Evolutionary conservation across 92 coral and sea anemone genomes (phyloP).

Genomic region (Zoanthus sociatus): DNA sequence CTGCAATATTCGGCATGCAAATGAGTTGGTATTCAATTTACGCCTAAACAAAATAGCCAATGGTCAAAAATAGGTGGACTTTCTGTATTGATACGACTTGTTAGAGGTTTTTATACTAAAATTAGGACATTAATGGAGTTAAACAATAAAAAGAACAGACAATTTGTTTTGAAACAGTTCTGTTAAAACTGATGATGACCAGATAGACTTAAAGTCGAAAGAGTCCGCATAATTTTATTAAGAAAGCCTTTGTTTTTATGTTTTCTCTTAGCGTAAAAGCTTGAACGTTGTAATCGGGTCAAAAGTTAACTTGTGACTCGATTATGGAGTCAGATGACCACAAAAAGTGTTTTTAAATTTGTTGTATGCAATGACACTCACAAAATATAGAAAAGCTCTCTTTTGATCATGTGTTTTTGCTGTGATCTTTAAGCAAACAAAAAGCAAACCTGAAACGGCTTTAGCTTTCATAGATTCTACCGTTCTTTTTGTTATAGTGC

Average conservation of each 20-base stretch:
- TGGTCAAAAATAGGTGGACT: background rate
- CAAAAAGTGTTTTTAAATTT: background rate
- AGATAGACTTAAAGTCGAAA: no score
- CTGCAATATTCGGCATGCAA: slow-evolving; percentile 13
- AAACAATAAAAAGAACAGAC: slow-evolving; percentile 2
- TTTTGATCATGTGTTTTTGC: no score
- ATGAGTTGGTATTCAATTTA: slow-evolving; percentile 14
- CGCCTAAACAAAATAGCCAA: slow-evolving; percentile 31
- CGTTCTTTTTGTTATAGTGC: no score
- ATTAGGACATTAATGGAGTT: slow-evolving; percentile 2
- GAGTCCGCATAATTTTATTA: no score
- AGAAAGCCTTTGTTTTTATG: no score
- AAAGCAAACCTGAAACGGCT: background rate
- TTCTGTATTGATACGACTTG: background rate
- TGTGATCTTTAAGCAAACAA: no score
- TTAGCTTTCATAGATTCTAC: background rate
- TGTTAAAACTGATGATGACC: no score
- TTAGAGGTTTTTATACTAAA: background rate
- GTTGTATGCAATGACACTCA: background rate
- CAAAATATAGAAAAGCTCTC: background rate
- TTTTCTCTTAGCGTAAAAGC: background rate
- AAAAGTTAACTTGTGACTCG: background rate
- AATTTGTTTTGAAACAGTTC: background rate
- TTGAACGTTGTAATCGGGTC: slow-evolving; percentile 9
- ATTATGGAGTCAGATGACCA: background rate